Evolutionary conservation across 2,888 invertebrate genomes (phyloP), one percentile per base, ranked within the genome.

Genomic region (Endomychus coccineus): DNA sequence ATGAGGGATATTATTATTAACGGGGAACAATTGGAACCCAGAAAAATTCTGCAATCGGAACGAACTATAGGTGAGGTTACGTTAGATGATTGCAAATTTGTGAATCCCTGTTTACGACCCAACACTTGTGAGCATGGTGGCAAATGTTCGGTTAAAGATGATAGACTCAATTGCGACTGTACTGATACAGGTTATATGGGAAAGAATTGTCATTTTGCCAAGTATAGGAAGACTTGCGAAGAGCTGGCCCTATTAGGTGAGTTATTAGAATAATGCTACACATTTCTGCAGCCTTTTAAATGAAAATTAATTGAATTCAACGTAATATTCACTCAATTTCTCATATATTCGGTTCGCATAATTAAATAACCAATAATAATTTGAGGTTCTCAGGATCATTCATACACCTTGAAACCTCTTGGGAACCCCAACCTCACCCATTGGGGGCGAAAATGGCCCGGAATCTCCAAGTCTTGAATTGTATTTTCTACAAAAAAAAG

Each of bases 41-140:
- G 74, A 42, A 56, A 58, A n/a, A 80, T 90, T 32, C 79, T 86
- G 45, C 84, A 86, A 60, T 85, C 86, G 3, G 82, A 86, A 52
- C 71, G 86, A 45, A 83, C 85, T 1, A 84, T 88, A 1, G 90
- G 90, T 3, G 88, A 89, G 65, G 88, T 91, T 7, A 89, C 90
- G 0, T 70, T 91, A 43, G 91, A 91, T 55, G 88, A 90, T 56
- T 91, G 91, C 59, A 78, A 85, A 57, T 85, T 90, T 56, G 83
- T 91, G 2, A 87, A 91, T 65, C 89, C 90, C 0, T 91, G 91
- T 56, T 81, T 81, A 21, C 71, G 89, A 43, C 90, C 90, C 0
- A 88, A 90, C 53, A 89, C 89, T 27, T 94, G 94, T 56, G 90
- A 92, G 55, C 92, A 95, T 58, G 89, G 83, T 1, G 92, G 91